phyloP scores from a whole-genome alignment of 2,888 invertebrate species.

The Macaria liturata region DNA sequence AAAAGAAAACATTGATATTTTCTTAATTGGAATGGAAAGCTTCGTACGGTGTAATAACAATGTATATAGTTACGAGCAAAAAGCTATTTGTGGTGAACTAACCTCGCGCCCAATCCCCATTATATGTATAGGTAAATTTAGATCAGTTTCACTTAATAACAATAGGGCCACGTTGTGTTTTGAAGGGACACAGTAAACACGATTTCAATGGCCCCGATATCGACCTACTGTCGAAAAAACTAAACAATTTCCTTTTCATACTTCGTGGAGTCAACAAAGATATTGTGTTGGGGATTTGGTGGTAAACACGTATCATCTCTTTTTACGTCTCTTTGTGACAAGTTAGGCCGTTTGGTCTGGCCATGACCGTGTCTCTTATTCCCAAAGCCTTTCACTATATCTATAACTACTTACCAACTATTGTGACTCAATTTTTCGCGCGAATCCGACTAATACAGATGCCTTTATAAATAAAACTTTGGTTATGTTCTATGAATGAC shows the following conservation, averaged over 20 bases:
- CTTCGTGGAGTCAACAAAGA: conserved; percentile 36
- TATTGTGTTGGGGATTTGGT: conserved; percentile 35
- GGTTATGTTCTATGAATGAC: no score
- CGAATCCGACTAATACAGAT: no score
- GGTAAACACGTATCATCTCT: conserved; percentile 33
- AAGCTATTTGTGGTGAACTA: conserved; percentile 29
- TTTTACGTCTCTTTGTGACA: conserved; percentile 20
- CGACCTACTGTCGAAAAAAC: conserved; percentile 25
- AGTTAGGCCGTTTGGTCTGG: not conserved
- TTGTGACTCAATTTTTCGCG: no score
- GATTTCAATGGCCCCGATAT: conserved; percentile 40
- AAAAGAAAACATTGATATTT: conserved; percentile 22
- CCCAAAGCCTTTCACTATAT: conserved; percentile 4
- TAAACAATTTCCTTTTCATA: conserved; percentile 38
- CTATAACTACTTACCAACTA: no score
- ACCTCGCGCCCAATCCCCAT: conserved; percentile 53
- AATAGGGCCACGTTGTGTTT: conserved; percentile 30
- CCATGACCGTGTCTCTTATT: conserved; percentile 6
- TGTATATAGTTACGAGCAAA: conserved; percentile 19
- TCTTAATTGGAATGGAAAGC: conserved; percentile 32
- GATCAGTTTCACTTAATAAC: conserved; percentile 37
- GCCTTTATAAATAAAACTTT: no score
- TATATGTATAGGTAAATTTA: conserved; percentile 32
- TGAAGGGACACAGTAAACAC: conserved; percentile 37
- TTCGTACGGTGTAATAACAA: conserved; percentile 24